Evolutionary conservation across 2,888 invertebrate genomes (phyloP).

Genomic region (Notocelia uddmanniana): DNA sequence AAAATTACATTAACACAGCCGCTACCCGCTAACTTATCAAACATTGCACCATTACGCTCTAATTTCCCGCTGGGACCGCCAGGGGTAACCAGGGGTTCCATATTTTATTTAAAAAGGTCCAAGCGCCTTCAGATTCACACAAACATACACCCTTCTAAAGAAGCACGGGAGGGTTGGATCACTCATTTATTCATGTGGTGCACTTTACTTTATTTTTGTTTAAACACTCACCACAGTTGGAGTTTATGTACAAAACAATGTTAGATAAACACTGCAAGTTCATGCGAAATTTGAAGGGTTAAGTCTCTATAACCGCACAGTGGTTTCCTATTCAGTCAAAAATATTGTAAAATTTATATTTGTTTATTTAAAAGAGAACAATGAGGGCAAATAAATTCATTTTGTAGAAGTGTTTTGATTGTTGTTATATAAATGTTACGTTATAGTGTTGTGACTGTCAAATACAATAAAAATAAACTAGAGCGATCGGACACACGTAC

Average conservation of each 20-base stretch:
- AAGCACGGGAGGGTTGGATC: slow-evolving; percentile 46
- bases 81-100: slow-evolving; percentile 60
- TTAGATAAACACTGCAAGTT: slow-evolving; percentile 23
- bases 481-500: slow-evolving; percentile 25
- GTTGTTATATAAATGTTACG: slow-evolving; percentile 38
- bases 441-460: slow-evolving; percentile 49
- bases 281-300: slow-evolving; percentile 21
- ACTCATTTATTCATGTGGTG: slow-evolving; percentile 78
- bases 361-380: slow-evolving; percentile 80
- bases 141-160: neutral
- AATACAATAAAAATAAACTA: slow-evolving; percentile 48
- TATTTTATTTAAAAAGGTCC: slow-evolving; percentile 8
- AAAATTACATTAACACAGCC: slow-evolving; percentile 81
- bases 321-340: slow-evolving; percentile 21
- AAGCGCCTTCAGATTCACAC: slow-evolving; percentile 2
- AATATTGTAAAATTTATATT: slow-evolving; percentile 24
- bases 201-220: slow-evolving; percentile 67
- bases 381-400: slow-evolving; percentile 64
- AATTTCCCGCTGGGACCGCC: slow-evolving; percentile 79
- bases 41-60: slow-evolving; percentile 84
- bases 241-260: slow-evolving; percentile 50
- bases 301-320: slow-evolving; percentile 5
- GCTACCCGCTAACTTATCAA: slow-evolving; percentile 83
- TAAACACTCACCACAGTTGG: slow-evolving; percentile 59
- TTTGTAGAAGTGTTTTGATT: slow-evolving; percentile 34